These are phyloP conservation scores for Danio choprae DNA, from an alignment of 2,797 vertebrate species.

Conservation along the genomic window DNA sequence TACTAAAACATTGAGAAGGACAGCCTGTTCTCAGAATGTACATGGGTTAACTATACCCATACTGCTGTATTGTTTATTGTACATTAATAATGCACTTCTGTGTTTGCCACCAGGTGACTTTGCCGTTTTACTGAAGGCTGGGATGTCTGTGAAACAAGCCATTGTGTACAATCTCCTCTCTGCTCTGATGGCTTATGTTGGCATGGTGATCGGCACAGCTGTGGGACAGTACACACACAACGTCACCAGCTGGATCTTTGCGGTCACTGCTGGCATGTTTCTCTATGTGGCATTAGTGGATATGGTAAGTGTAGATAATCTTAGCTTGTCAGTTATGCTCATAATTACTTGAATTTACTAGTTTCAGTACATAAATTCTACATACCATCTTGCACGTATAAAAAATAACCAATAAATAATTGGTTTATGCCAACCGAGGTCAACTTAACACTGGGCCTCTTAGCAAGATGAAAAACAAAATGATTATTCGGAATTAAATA, in stretches of 20 bases:
- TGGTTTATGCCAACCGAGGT: neutral
- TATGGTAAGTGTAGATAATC: conserved; percentile 84
- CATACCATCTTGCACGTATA: too few species aligned
- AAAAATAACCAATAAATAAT: too few species aligned
- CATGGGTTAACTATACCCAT: neutral
- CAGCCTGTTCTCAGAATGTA: conserved; percentile 29
- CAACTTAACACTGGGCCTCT: neutral
- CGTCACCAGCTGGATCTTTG: conserved; percentile 97
- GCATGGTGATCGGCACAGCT: conserved; percentile 94
- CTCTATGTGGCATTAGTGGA: conserved; percentile 98
- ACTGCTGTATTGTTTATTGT: neutral
- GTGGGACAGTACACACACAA: conserved; percentile 95
- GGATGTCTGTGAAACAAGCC: conserved; percentile 97
- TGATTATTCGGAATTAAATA: neutral
- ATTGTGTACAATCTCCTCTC: conserved; percentile 97
- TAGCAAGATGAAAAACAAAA: neutral
- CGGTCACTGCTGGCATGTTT: conserved; percentile 98
- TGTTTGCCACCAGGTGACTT: conserved; percentile 88
- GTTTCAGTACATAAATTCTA: too few species aligned
- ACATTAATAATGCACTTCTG: neutral
- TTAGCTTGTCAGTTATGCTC: neutral
- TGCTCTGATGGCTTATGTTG: conserved; percentile 96
- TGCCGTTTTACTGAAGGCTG: conserved; percentile 96
- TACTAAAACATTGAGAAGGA: neutral
- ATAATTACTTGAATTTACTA: neutral